phyloP scores from a whole-genome alignment of 1,140 invertebrate species.

The Diachasmimorpha longicaudata region DNA sequence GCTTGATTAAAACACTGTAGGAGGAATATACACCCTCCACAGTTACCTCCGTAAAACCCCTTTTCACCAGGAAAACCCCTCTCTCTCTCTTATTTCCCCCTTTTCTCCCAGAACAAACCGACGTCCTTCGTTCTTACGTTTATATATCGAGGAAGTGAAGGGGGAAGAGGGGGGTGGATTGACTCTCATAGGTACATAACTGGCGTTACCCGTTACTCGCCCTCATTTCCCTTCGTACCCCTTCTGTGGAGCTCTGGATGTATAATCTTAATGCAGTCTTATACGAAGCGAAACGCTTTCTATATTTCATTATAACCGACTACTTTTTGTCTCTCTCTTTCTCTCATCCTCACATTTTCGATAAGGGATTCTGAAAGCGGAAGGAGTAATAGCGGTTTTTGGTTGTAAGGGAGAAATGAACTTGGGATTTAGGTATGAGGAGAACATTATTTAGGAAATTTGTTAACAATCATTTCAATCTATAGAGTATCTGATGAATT shows the following conservation, averaged over 20 bases:
- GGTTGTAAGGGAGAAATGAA: not conserved
- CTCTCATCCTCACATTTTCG: too few species aligned
- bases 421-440: too few species aligned
- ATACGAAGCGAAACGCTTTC: slow-evolving; percentile 58
- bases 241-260: slow-evolving; percentile 49
- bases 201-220: slow-evolving; percentile 43
- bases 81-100: slow-evolving; percentile 30
- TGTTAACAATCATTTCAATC: too few species aligned
- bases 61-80: slow-evolving; percentile 23
- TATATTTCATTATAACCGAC: slow-evolving; percentile 64
- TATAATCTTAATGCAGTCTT: slow-evolving; percentile 66
- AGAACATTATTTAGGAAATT: too few species aligned
- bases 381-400: not conserved
- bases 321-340: slow-evolving; percentile 12
- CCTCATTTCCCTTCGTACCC: slow-evolving; percentile 23
- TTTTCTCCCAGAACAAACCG: slow-evolving; percentile 29
- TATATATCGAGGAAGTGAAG: not conserved
- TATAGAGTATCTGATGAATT: too few species aligned
- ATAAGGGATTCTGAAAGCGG: not conserved
- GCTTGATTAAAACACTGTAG: slow-evolving; percentile 62
- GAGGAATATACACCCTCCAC: slow-evolving; percentile 50
- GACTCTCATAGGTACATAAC: slow-evolving; percentile 23
- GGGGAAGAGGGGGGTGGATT: not conserved
- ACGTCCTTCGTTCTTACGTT: slow-evolving; percentile 26
- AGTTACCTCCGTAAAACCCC: slow-evolving; percentile 42